Conservation (phyloP, 2,113 vertebrate genomes). For the Oryzias celebensis region DNA sequence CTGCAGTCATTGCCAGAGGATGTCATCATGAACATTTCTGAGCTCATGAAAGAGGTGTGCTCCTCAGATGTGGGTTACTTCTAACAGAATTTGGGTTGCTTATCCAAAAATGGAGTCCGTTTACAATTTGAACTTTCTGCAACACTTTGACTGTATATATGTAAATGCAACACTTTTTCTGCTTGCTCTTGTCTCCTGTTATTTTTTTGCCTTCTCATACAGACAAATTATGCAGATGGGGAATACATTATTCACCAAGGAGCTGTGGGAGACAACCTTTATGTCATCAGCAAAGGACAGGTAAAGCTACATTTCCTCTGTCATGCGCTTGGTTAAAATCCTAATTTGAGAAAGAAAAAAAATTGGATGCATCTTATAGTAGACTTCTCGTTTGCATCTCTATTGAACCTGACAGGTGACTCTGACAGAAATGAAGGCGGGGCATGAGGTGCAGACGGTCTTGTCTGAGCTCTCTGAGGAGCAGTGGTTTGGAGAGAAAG, state of each 20-base stretch:
- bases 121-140: conserved; percentile 5
- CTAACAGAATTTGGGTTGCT: background rate
- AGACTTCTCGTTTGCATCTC: background rate
- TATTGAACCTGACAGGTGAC: conserved; percentile 64
- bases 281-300: conserved; percentile 79
- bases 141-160: background rate
- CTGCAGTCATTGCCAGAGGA: conserved; percentile 73
- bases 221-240: conserved; percentile 73
- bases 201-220: conserved; percentile 9
- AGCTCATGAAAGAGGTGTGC: conserved; percentile 76
- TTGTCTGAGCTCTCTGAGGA: conserved; percentile 66
- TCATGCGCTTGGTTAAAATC: conserved; percentile 13
- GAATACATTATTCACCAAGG: conserved; percentile 76
- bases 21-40: conserved; percentile 70
- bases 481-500: conserved; percentile 79
- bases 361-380: background rate
- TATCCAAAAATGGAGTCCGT: background rate
- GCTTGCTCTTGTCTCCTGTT: conserved; percentile 10
- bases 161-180: background rate
- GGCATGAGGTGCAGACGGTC: conserved; percentile 60
- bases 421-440: conserved; percentile 65
- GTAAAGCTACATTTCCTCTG: conserved; percentile 54
- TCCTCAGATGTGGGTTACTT: conserved; percentile 1
- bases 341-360: conserved; percentile 20
- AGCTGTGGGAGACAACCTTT: conserved; percentile 72